Percentiles rank a stretch among this genome's conserved stretches.
Evolutionary conservation across 2,113 vertebrate genomes (phyloP).

Genomic region (Lepisosteus oculatus): DNA sequence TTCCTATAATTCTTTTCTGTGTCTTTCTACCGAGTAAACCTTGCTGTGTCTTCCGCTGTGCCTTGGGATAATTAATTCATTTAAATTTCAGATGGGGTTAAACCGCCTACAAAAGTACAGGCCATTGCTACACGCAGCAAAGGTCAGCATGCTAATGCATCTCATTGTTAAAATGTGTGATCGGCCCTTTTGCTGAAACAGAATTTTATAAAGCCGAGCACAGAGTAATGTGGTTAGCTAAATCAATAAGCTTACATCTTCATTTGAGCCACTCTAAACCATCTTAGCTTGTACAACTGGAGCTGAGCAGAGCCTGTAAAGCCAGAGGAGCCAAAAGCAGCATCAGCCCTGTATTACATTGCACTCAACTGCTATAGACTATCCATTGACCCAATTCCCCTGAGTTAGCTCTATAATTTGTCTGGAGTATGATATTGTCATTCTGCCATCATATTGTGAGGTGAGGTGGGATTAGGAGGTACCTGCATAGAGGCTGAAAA

Average conservation of each 20-base stretch:
- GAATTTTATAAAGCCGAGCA: conserved; percentile 18
- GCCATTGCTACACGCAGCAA: background rate
- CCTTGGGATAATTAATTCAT: background rate
- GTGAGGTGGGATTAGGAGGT: conserved; percentile 21
- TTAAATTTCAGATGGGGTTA: background rate
- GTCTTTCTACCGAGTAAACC: too few species aligned
- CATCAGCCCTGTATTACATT: conserved; percentile 15
- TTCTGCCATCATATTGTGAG: conserved; percentile 1
- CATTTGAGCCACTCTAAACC: conserved; percentile 31
- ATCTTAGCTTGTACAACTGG: conserved; percentile 10
- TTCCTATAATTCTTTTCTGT: too few species aligned
- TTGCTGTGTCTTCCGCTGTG: too few species aligned
- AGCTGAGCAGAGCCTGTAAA: conserved; percentile 5
- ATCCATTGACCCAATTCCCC: conserved; percentile 30
- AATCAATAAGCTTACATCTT: conserved; percentile 34
- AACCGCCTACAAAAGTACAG: background rate
- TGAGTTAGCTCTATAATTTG: conserved; percentile 10
- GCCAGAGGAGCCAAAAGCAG: conserved; percentile 1
- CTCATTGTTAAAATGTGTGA: background rate
- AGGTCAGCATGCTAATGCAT: background rate
- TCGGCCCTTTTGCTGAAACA: background rate
- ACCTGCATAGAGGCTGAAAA: conserved; percentile 7
- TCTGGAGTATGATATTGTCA: conserved; percentile 19
- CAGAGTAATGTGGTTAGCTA: conserved; percentile 16
- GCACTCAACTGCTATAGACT: conserved; percentile 27